Evolutionary conservation across 2,888 invertebrate species (phyloP).

Genomic region (Allacma fusca): DNA sequence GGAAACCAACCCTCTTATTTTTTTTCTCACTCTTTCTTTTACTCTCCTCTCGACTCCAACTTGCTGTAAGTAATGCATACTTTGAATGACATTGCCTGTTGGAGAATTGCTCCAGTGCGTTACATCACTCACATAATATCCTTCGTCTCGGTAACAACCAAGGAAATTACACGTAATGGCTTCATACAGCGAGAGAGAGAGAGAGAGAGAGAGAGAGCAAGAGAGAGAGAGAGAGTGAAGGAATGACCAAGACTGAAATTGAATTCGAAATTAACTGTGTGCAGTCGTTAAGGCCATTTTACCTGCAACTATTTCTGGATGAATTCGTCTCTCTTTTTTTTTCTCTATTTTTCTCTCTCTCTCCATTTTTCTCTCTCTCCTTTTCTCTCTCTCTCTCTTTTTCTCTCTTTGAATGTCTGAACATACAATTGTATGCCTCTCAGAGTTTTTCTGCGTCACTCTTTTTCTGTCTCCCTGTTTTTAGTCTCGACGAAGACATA

Average conservation of each 20-base stretch:
- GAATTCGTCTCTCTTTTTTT: conserved; percentile 28
- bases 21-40: conserved; percentile 30
- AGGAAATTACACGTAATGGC: conserved; percentile 54
- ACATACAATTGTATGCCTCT: no score
- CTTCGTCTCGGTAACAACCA: conserved; percentile 40
- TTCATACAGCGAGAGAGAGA: conserved; percentile 47
- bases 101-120: conserved; percentile 32
- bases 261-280: conserved; percentile 40
- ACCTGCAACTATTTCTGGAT: conserved; percentile 37
- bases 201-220: no score
- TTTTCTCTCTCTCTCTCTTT: no score
- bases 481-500: no score
- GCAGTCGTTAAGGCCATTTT: conserved; percentile 38
- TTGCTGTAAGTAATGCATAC: neutral
- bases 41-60: neutral
- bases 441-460: no score
- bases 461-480: no score
- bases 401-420: no score
- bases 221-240: conserved; percentile 13
- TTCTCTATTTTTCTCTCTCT: no score
- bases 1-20: conserved; percentile 35
- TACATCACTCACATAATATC: conserved; percentile 43
- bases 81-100: conserved; percentile 43
- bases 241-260: conserved; percentile 17
- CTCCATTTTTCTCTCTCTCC: no score